A percentile compares a stretch with the other conserved stretches of the same genome.
phyloP scores from a whole-genome alignment of 2,888 invertebrate genomes.

The Congeria kusceri region DNA sequence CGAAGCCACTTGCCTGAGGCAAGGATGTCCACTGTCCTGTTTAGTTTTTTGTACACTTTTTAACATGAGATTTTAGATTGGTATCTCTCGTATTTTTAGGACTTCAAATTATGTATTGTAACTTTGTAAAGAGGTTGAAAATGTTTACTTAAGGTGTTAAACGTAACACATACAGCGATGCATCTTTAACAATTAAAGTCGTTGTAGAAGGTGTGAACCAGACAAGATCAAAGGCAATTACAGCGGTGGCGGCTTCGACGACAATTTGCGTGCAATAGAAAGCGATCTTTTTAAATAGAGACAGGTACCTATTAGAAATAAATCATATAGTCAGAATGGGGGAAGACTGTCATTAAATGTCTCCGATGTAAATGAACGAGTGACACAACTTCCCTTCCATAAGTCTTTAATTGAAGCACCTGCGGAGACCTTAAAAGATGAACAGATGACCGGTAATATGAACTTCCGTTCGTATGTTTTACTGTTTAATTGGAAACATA shows the following conservation, averaged over 20 bases:
- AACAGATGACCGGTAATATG: too few species aligned
- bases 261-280: slow-evolving; percentile 34
- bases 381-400: neutral
- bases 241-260: slow-evolving; percentile 37
- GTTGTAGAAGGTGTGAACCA: slow-evolving; percentile 46
- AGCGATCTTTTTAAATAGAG: slow-evolving; percentile 61
- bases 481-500: too few species aligned
- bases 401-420: slow-evolving; percentile 7
- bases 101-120: slow-evolving; percentile 64
- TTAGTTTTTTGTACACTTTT: slow-evolving; percentile 33
- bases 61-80: slow-evolving; percentile 56
- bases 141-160: slow-evolving; percentile 62
- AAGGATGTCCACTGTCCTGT: slow-evolving; percentile 34
- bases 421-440: neutral
- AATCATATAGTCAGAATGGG: slow-evolving; percentile 42
- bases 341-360: slow-evolving; percentile 32
- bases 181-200: slow-evolving; percentile 31
- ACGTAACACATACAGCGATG: slow-evolving; percentile 49
- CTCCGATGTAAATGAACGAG: neutral
- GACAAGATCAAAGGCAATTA: slow-evolving; percentile 43
- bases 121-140: slow-evolving; percentile 47
- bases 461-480: too few species aligned
- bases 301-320: slow-evolving; percentile 59
- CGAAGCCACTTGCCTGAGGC: slow-evolving; percentile 49
- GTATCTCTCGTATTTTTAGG: slow-evolving; percentile 47